Percentiles rank a stretch among this genome's conserved stretches.
Conservation (phyloP, 2,888 invertebrate genomes). For the Mesorhabditis spiculigera region DNA sequence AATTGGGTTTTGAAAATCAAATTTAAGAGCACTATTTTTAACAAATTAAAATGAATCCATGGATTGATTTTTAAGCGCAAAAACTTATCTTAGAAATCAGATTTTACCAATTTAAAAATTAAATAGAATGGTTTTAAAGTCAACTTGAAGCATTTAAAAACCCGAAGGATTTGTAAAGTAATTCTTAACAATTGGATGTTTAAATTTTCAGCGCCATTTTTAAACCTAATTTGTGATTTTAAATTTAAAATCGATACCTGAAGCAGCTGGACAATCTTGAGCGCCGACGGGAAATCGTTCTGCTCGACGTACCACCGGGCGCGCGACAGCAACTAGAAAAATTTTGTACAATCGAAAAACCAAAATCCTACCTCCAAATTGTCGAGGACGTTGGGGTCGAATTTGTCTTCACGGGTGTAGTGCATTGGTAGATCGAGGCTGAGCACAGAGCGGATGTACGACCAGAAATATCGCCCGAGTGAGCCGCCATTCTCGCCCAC, state of each 20-base stretch:
- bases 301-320: conserved; percentile 79
- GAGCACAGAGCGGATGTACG: conserved; percentile 80
- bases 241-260: not conserved
- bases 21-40: too few relatives aligned
- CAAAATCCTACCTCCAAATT: conserved; percentile 30
- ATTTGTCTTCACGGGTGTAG: conserved; percentile 72
- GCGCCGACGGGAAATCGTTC: conserved; percentile 79
- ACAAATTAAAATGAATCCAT: too few relatives aligned
- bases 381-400: conserved; percentile 68
- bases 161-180: not conserved
- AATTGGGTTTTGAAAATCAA: too few relatives aligned
- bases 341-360: not conserved
- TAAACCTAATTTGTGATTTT: conserved; percentile 54
- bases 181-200: not conserved
- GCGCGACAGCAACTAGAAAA: conserved; percentile 73
- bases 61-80: too few relatives aligned
- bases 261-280: conserved; percentile 73
- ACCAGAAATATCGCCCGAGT: conserved; percentile 46
- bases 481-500: conserved; percentile 81
- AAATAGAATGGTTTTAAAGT: too few relatives aligned
- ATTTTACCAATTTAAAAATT: too few relatives aligned
- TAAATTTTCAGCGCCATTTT: not conserved
- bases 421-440: conserved; percentile 65
- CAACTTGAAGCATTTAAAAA: too few relatives aligned
- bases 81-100: too few relatives aligned